These are phyloP conservation scores for Muscicapa adusta DNA, from an alignment of 2,113 vertebrate species.

Conservation along the genomic window DNA sequence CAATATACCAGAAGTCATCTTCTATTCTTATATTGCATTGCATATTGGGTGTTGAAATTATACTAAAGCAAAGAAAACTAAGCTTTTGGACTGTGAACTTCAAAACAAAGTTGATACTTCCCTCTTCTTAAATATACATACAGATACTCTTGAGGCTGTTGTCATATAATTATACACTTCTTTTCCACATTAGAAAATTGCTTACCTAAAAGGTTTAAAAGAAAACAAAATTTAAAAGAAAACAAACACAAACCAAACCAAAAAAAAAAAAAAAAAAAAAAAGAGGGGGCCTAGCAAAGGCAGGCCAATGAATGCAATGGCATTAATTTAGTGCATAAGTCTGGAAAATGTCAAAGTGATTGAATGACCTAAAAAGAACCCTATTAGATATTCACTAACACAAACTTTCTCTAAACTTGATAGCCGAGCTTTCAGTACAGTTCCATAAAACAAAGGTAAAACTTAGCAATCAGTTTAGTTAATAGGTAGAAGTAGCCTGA, in stretches of 20 bases:
- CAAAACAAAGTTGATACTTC: background rate
- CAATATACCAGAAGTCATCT: background rate
- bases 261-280: no score
- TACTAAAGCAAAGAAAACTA: background rate
- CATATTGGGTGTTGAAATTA: background rate
- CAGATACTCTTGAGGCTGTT: background rate
- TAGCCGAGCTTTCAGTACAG: background rate
- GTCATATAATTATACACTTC: background rate
- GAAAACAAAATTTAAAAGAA: no score
- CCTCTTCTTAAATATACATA: background rate
- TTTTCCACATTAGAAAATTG: background rate
- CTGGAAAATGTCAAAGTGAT: background rate
- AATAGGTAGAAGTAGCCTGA: background rate
- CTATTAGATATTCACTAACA: background rate
- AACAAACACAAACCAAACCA: no score
- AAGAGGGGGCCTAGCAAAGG: rapidly evolving
- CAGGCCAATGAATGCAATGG: background rate
- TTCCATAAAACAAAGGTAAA: background rate
- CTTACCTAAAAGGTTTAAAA: background rate
- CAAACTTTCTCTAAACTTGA: background rate
- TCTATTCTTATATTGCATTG: background rate
- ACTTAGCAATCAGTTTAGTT: background rate
- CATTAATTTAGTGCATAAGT: background rate
- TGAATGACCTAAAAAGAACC: background rate
- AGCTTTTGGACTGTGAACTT: background rate